Evolutionary conservation across 2,113 vertebrate genomes (phyloP).

Genomic region (Heterotilapia buettikoferi): DNA sequence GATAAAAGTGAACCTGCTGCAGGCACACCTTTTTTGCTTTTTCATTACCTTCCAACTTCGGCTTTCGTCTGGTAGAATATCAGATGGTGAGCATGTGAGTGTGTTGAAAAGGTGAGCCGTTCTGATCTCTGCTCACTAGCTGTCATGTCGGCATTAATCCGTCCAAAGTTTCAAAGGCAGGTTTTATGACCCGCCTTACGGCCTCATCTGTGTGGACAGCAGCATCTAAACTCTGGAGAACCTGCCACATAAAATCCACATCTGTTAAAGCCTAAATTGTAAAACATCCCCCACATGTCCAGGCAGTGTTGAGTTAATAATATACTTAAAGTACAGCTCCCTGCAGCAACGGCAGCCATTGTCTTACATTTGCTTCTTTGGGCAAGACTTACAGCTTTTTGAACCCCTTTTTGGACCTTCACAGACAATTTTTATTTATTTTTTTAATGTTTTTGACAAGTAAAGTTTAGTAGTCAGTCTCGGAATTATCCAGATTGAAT

Average conservation of each 20-base stretch:
- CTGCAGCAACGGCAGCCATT: not conserved
- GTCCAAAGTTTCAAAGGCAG: slow-evolving; percentile 82
- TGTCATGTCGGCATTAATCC: slow-evolving; percentile 79
- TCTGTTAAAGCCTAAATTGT: slow-evolving; percentile 64
- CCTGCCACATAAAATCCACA: slow-evolving; percentile 76
- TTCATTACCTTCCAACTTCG: not conserved
- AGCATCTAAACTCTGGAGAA: slow-evolving; percentile 79
- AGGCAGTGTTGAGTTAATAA: slow-evolving; percentile 43
- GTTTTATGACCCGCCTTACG: slow-evolving; percentile 83
- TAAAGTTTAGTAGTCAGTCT: not conserved
- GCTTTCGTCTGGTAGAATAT: not conserved
- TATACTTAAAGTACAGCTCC: slow-evolving; percentile 22
- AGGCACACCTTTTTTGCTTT: not conserved
- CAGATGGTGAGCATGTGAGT: not conserved
- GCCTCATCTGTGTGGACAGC: slow-evolving; percentile 75
- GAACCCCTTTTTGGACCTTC: not conserved
- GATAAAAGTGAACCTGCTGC: not conserved
- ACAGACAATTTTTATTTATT: not conserved
- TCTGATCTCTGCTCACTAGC: slow-evolving; percentile 72
- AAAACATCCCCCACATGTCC: slow-evolving; percentile 47
- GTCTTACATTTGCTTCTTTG: not conserved
- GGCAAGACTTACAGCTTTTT: not conserved
- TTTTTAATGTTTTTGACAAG: not conserved
- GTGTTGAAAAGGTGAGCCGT: slow-evolving; percentile 30
- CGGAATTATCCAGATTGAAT: not conserved